Evolutionary conservation across 2,113 vertebrate species (phyloP).

Genomic region (Nicator chloris): DNA sequence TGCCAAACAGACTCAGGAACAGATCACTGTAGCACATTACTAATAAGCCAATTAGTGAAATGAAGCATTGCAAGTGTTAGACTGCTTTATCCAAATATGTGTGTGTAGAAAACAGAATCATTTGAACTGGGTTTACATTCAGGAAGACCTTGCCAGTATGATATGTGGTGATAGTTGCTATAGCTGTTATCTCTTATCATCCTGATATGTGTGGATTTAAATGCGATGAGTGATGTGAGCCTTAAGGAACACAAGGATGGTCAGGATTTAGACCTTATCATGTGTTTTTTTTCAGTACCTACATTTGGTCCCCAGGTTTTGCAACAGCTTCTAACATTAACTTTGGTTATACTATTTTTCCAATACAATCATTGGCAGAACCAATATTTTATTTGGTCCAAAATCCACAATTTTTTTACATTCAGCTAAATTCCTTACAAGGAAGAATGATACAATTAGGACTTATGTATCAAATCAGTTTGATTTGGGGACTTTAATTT

Average conservation of each 20-base stretch:
- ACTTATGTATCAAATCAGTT: neutral
- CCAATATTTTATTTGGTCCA: neutral
- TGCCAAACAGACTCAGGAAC: neutral
- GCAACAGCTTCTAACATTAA: neutral
- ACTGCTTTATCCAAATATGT: neutral
- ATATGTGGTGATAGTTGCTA: neutral
- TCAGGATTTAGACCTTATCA: neutral
- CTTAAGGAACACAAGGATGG: neutral
- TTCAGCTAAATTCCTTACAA: neutral
- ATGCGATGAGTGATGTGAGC: neutral
- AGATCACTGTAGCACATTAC: neutral
- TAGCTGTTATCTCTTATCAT: neutral
- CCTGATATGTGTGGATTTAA: neutral
- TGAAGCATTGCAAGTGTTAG: neutral
- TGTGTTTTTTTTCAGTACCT: neutral
- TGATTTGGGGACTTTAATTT: neutral
- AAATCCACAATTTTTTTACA: neutral
- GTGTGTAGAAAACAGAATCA: neutral
- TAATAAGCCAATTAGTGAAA: slow-evolving; percentile 18
- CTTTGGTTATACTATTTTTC: neutral
- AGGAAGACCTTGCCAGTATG: neutral
- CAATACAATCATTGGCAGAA: neutral
- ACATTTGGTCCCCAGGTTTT: neutral
- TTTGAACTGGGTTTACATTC: neutral
- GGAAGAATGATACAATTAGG: neutral